A percentile compares a stretch with the other conserved stretches of the same genome.
These are phyloP conservation scores for Cephonodes hylas DNA, from an alignment of 2,888 invertebrate genomes.

Conservation along the genomic window DNA sequence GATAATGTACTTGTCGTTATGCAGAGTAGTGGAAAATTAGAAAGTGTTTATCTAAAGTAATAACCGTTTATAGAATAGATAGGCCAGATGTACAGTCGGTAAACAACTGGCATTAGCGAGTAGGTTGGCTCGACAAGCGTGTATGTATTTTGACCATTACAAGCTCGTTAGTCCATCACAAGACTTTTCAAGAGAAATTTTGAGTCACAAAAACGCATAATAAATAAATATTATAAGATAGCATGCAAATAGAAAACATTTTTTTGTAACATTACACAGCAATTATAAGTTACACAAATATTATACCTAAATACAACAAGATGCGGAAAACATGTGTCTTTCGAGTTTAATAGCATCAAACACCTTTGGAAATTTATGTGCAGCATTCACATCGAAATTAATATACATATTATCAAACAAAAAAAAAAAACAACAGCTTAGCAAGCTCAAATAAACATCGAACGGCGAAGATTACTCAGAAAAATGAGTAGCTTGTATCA, in stretches of 20 bases:
- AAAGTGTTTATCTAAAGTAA: slow-evolving; percentile 46
- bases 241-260: too few relatives aligned
- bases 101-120: slow-evolving; percentile 39
- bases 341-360: too few relatives aligned
- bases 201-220: too few relatives aligned
- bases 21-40: slow-evolving; percentile 45
- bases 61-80: slow-evolving; percentile 34
- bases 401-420: neutral
- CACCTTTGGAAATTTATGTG: too few relatives aligned
- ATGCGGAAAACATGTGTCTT: too few relatives aligned
- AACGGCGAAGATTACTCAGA: neutral
- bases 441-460: neutral
- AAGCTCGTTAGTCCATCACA: neutral
- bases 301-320: too few relatives aligned
- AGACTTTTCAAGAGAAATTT: too few relatives aligned
- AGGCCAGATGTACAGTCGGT: slow-evolving; percentile 35
- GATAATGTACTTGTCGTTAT: slow-evolving; percentile 34
- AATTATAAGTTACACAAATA: too few relatives aligned
- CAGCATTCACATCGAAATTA: neutral
- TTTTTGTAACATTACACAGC: too few relatives aligned
- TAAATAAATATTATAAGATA: too few relatives aligned
- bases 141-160: neutral
- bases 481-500: neutral
- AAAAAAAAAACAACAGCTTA: neutral
- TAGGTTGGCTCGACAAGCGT: neutral